Base-by-base conservation (phyloP, 2,888 invertebrate species). In the Tetrapedia diversipes region DNA sequence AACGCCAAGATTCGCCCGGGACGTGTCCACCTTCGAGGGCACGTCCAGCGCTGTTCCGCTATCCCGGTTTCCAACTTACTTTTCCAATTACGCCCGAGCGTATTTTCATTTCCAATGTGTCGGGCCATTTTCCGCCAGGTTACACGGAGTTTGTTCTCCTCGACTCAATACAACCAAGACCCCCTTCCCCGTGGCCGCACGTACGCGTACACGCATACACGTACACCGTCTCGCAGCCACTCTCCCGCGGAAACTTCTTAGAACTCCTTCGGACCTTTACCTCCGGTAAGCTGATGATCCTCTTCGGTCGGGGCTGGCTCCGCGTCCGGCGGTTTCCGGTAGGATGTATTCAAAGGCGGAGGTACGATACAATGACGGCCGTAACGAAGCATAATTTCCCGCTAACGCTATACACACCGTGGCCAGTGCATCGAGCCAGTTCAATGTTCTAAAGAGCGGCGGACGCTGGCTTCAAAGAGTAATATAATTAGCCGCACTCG, bases 401-500 rank as follows among this genome's bases (percentile, higher is more conserved):
- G 14, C 0, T 43, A 34, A n/a, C 51, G 59, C 43, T 66, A 53
- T 54, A 63, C 27, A 66, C 56, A 53, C 64, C 72, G 75, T 65
- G 41, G 59, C 47, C 39, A 34, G 57, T 32, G 67, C 53, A 59
- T 72, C 72, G 76, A 65, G 34, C 51, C 53, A 47, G 70, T 57
- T 78, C 56, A 45, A 64, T 69, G 68, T 67, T 79, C 76, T 66
- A 74, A 83, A 73, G 67, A 78, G 60, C 64, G 53, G 56, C 47
- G 74, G 74, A 51, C 57, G 54, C 67, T n/a, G 75, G 77, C 79
- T 86, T 54, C 74, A 75, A 83, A 86, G 80, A 77, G 80, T 81
- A 84, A 84, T 82, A 80, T 84, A 85, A 86, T 87, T 87, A 86
- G 72, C 56, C 54, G 71, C 74, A 79, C 70, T 72, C 79, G 81